Conservation (phyloP, 2,797 vertebrate species). For the Loriculus beryllinus region DNA sequence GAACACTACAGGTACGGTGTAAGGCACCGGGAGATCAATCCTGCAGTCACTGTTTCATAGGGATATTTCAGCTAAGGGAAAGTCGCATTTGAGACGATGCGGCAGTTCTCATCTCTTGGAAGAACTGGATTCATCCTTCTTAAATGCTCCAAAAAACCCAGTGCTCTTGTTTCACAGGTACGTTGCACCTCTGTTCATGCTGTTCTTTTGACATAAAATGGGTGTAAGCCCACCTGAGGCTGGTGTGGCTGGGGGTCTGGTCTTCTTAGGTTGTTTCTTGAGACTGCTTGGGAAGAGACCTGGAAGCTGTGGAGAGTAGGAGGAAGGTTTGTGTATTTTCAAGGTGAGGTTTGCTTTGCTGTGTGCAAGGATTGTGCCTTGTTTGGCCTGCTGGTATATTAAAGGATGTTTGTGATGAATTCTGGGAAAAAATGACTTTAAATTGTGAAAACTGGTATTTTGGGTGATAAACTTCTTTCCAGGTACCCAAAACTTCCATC, state of each 20-base stretch:
- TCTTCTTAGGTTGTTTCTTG: not conserved
- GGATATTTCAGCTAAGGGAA: not conserved
- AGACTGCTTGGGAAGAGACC: not conserved
- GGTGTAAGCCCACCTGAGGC: not conserved
- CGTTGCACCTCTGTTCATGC: not conserved
- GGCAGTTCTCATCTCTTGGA: not conserved
- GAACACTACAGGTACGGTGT: not conserved
- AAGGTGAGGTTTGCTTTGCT: not conserved
- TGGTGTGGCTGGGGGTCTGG: not conserved
- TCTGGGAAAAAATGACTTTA: not conserved
- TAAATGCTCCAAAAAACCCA: not conserved
- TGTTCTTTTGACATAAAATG: not conserved
- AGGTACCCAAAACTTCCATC: not conserved
- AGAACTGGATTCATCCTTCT: constrained; percentile 15
- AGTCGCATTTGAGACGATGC: not conserved
- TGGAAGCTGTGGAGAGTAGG: not conserved
- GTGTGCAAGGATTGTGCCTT: not conserved
- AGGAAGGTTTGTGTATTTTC: not conserved
- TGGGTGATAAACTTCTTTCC: not conserved
- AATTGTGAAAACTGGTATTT: not conserved
- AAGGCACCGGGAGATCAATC: not conserved
- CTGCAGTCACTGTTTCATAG: not conserved
- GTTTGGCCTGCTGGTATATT: not conserved
- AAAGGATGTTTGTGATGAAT: not conserved
- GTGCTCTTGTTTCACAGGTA: constrained; percentile 10